These are phyloP conservation scores for Digitonthophagus gazella DNA, from an alignment of 2,888 invertebrate genomes.

Conservation along the genomic window DNA sequence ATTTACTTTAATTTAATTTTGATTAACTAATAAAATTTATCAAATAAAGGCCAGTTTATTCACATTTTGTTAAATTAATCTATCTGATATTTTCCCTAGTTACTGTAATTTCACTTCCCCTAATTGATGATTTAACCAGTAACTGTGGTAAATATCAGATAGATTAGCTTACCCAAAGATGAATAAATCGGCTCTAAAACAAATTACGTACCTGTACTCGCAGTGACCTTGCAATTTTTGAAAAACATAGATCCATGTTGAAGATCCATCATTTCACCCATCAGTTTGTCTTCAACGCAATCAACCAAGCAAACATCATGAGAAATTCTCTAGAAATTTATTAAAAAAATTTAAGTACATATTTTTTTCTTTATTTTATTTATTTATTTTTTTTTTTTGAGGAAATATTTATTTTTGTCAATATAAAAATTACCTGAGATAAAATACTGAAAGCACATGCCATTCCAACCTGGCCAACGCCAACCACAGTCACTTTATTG, in stretches of 20 bases:
- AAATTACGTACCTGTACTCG: slow-evolving; percentile 58
- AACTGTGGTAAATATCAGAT: no score
- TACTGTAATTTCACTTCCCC: no score
- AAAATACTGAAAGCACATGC: slow-evolving; percentile 83
- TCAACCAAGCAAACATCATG: slow-evolving; percentile 80
- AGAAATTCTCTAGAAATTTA: slow-evolving; percentile 67
- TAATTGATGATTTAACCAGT: no score
- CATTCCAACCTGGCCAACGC: slow-evolving; percentile 89
- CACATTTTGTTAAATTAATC: no score
- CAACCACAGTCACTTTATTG: slow-evolving; percentile 83
- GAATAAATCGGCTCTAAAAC: neutral
- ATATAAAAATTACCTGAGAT: slow-evolving; percentile 63
- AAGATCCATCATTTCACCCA: slow-evolving; percentile 86
- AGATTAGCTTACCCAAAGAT: neutral
- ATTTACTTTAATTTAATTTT: no score
- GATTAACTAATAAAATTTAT: no score
- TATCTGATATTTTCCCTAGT: no score
- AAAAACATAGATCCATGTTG: slow-evolving; percentile 86
- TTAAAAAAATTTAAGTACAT: no score
- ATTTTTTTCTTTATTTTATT: no score
- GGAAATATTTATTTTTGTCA: neutral
- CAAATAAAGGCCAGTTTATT: no score
- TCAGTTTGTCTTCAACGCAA: slow-evolving; percentile 76
- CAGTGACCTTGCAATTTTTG: slow-evolving; percentile 73
- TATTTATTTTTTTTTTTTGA: no score